Evolutionary conservation across 2,888 invertebrate species (phyloP).

Genomic region (Maniola hyperantus): DNA sequence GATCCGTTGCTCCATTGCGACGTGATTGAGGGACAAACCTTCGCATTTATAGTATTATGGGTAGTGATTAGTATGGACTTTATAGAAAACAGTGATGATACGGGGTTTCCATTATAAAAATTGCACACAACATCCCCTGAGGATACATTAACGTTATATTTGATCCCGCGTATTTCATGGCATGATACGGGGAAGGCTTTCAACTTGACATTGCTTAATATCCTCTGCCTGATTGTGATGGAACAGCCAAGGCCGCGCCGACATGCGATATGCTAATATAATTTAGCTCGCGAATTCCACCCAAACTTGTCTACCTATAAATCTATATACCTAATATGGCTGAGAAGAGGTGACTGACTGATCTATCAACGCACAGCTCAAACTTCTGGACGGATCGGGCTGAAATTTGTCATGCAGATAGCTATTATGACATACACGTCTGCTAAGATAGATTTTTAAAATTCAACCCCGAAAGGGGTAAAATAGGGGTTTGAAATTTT

Average conservation of each 20-base stretch:
- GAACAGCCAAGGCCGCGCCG: conserved; percentile 13
- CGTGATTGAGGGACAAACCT: too few species aligned
- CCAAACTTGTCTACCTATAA: neutral
- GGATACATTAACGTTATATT: conserved; percentile 10
- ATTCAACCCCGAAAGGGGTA: too few species aligned
- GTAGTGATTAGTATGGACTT: neutral
- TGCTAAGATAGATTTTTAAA: too few species aligned
- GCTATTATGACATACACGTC: too few species aligned
- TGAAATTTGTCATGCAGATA: too few species aligned
- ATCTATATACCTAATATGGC: too few species aligned
- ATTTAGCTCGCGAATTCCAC: neutral
- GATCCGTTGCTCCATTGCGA: too few species aligned
- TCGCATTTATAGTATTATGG: too few species aligned
- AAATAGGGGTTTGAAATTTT: too few species aligned
- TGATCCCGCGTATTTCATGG: neutral
- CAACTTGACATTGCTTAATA: conserved; percentile 17
- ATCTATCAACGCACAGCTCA: too few species aligned
- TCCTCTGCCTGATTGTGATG: conserved; percentile 5
- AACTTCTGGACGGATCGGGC: too few species aligned
- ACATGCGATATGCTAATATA: conserved; percentile 4
- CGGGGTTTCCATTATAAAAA: conserved; percentile 4
- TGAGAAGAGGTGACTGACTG: too few species aligned
- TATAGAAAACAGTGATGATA: neutral
- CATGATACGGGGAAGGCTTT: neutral
- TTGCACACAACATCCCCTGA: neutral